phyloP scores from a whole-genome alignment of 2,113 vertebrate species.

The Pungitius pungitius region DNA sequence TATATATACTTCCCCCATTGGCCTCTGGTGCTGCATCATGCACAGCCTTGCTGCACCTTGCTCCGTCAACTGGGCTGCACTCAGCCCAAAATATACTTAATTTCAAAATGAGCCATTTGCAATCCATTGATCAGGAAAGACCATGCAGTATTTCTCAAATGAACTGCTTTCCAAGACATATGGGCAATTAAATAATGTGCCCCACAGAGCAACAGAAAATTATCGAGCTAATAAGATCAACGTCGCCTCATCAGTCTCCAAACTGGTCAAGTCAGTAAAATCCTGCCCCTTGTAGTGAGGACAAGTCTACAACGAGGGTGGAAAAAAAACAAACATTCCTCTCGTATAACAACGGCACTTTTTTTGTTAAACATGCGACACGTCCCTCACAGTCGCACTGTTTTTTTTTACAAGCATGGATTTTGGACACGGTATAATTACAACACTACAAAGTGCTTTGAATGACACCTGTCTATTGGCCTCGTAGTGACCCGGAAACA shows the following conservation, averaged over 20 bases:
- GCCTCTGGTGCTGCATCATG: not conserved
- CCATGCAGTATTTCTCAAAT: not conserved
- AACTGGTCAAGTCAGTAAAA: conserved; percentile 31
- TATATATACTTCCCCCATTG: not conserved
- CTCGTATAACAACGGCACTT: not conserved
- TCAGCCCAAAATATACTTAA: conserved; percentile 10
- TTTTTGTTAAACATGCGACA: conserved; percentile 15
- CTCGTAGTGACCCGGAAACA: conserved; percentile 54
- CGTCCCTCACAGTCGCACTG: not conserved
- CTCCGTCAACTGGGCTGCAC: not conserved
- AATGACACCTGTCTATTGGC: conserved; percentile 37
- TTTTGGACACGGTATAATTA: conserved; percentile 26
- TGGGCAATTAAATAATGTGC: conserved; percentile 36
- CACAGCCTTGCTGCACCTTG: not conserved
- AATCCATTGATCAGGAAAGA: conserved; percentile 24
- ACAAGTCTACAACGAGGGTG: not conserved
- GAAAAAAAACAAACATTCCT: not conserved
- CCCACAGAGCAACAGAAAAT: conserved; percentile 36
- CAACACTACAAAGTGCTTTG: conserved; percentile 28
- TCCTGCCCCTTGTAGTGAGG: not conserved
- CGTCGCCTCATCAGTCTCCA: conserved; percentile 40
- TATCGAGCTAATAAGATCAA: conserved; percentile 33
- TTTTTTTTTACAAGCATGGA: conserved; percentile 1
- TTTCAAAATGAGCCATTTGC: conserved; percentile 23
- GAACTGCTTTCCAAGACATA: conserved; percentile 29